Evolutionary conservation across 2,113 vertebrate genomes (phyloP), one percentile per base, ranked within the genome.

Genomic region (Crotalus horridus): DNA sequence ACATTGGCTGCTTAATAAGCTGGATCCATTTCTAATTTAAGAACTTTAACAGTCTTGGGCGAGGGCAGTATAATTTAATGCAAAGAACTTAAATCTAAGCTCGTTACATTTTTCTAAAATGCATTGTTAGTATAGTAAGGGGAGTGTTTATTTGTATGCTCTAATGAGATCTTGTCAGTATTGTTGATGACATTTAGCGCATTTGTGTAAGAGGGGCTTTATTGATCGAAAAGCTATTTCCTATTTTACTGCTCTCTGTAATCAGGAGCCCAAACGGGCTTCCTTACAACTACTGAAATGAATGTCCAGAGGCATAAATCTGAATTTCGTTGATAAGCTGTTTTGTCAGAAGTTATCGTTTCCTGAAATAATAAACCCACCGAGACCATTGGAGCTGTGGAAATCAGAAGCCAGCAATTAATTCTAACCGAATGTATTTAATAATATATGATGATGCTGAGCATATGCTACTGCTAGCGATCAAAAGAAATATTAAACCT

Each of bases 171-270:
- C 17, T 74, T 39, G n/a, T 12, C 0, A 90, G 59, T 94, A 87
- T 48, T 93, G 87, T 53, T 95, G 89, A 94, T 20, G n/a, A 88
- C 85, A 48, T 94, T 56, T 92, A 59, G 87, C 51, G 94, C 8
- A 89, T 4, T 95, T 94, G 94, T 94, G 64, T 94, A 95, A 95
- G 33, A 95, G 95, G 93, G 61, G 7, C 55, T 92, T 96, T 93
- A 90, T 53, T 92, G 86, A 94, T 1, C 92, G 81, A n/a, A 21
- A 90, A 89, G 24, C 87, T 94, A 64, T 61, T 43, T 94, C 87
- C 88, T 89, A 1, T 94, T 39, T 85, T 81, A 89, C 59, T 11
- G 8, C 59, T n/a, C 46, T 91, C 23, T 3, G 85, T 39, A 64
- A 69, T 54, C 46, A 43, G 92, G 93, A 92, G 86, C 93, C 81